Percentiles rank a stretch among this genome's conserved stretches.
These are phyloP conservation scores for Ctenodactylus gundi DNA, from an alignment of 2,113 vertebrate species.

Conservation along the genomic window DNA sequence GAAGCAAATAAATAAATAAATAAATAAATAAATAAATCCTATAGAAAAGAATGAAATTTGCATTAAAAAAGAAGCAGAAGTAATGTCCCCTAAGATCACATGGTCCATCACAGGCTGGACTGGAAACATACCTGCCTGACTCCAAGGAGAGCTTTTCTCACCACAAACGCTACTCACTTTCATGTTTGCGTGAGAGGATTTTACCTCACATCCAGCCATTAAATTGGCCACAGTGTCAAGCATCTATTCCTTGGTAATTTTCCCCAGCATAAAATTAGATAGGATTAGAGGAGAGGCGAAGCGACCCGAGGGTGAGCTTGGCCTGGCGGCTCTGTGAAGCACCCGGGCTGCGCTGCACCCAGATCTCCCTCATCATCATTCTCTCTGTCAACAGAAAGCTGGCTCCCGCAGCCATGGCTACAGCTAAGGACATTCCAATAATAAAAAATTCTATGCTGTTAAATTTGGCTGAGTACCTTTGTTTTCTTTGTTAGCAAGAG, in stretches of 20 bases:
- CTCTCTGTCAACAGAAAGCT: conserved; percentile 20
- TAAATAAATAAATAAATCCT: no score
- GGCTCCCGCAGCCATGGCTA: background rate
- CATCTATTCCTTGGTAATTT: background rate
- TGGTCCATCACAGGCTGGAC: background rate
- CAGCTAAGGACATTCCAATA: conserved; percentile 31
- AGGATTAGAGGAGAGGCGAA: conserved; percentile 9
- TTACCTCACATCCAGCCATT: background rate
- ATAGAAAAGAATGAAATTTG: no score
- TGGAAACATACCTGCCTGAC: background rate
- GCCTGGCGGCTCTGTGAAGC: background rate
- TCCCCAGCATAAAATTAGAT: background rate
- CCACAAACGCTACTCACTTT: background rate
- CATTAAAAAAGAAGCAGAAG: no score
- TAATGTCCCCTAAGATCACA: background rate
- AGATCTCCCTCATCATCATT: background rate
- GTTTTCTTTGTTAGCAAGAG: conserved; percentile 36
- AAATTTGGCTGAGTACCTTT: conserved; percentile 23
- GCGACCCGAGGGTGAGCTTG: conserved; percentile 20
- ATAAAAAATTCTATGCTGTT: conserved; percentile 25
- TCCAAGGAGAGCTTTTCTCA: background rate
- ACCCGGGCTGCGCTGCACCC: background rate
- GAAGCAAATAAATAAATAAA: no score
- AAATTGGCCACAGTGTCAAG: background rate
- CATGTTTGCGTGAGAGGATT: background rate